Conservation (phyloP, 2,113 vertebrate species). For the Hippocampus guttulatus region DNA sequence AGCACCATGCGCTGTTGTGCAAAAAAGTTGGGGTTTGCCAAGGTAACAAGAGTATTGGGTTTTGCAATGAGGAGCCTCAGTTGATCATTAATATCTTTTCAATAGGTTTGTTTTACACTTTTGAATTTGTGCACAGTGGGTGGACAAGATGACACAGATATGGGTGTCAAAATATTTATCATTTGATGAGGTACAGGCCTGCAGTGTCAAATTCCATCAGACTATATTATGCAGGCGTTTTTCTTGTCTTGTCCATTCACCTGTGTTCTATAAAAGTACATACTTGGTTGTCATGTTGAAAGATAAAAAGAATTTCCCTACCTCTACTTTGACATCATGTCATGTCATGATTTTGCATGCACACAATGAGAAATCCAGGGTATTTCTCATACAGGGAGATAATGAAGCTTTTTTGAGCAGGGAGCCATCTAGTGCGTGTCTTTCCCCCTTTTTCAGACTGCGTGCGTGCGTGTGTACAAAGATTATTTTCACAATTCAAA, state of each 20-base stretch:
- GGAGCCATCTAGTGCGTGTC: neutral
- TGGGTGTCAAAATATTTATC: neutral
- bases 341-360: conserved; percentile 11
- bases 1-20: conserved; percentile 13
- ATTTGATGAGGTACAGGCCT: neutral
- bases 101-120: conserved; percentile 19
- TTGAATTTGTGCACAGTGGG: neutral
- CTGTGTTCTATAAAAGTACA: neutral
- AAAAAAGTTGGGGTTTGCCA: conserved; percentile 30
- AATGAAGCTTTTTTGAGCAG: conserved; percentile 27
- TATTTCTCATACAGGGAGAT: conserved; percentile 26
- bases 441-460: conserved; percentile 3
- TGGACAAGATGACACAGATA: conserved; percentile 25
- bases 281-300: neutral
- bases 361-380: conserved; percentile 3
- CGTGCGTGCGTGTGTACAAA: neutral
- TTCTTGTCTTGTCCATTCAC: conserved; percentile 19
- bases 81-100: conserved; percentile 40
- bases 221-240: conserved; percentile 17
- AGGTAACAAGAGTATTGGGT: conserved; percentile 41
- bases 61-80: conserved; percentile 33
- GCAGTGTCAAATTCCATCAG: neutral
- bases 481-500: neutral
- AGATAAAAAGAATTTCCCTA: neutral
- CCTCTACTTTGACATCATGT: neutral